These are phyloP conservation scores for Syngnathus floridae DNA, from an alignment of 2,113 vertebrate species.

Conservation along the genomic window DNA sequence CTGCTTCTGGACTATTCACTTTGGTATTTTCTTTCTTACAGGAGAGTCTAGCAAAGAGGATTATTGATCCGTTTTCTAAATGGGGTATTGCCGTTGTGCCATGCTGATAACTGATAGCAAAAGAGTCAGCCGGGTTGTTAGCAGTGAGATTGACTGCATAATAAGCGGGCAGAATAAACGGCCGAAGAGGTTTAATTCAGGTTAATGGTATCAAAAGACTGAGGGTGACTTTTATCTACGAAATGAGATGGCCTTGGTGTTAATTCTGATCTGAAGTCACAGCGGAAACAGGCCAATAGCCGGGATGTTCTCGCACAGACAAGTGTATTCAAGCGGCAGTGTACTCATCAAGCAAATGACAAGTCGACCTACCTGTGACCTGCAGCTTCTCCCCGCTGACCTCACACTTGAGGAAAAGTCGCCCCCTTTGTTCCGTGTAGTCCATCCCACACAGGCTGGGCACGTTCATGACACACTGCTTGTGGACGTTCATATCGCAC, in stretches of 20 bases:
- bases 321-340: not conserved
- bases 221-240: constrained; percentile 4
- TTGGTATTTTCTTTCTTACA: constrained; percentile 20
- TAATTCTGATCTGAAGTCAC: constrained; percentile 11
- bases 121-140: constrained; percentile 5
- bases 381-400: constrained; percentile 81
- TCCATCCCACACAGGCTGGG: constrained; percentile 95
- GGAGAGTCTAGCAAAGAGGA: constrained; percentile 12
- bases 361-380: constrained; percentile 77
- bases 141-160: constrained; percentile 1
- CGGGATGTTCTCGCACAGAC: not conserved
- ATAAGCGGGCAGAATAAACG: constrained; percentile 11
- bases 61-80: constrained; percentile 24
- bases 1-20: constrained; percentile 27
- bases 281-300: constrained; percentile 3
- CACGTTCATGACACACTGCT: constrained; percentile 91
- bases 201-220: constrained; percentile 8
- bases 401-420: constrained; percentile 87
- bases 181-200: constrained; percentile 1
- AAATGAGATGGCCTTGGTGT: constrained; percentile 13
- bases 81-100: constrained; percentile 11
- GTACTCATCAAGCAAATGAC: not conserved
- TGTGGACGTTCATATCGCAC: constrained; percentile 97
- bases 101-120: constrained; percentile 19
- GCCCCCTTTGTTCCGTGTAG: constrained; percentile 87